Evolutionary conservation across 2,113 vertebrate genomes (phyloP), one percentile per base, ranked within the genome.

Genomic region (Campylomormyrus tamandua): DNA sequence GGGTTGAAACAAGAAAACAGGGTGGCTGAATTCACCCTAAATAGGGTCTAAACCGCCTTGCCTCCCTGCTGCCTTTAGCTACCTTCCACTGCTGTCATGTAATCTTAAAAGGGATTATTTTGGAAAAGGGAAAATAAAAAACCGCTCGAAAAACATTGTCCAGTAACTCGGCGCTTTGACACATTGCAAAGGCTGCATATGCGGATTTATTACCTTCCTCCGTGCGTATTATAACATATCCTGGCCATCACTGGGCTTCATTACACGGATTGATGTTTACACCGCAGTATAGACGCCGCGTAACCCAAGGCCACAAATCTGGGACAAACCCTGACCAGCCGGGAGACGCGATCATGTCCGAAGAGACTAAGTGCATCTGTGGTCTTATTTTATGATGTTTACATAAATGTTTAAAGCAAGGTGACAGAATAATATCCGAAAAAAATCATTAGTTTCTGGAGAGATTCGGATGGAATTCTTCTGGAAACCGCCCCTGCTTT

Each of bases 381-480:
- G 93, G 89, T 80, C 93, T 91, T 92, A 84, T 91, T 91, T 86
- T 66, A 53, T 90, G 88, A 92, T 92, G 92, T 94, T 94, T 94
- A 93, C 91, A 77, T 93, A 92, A 90, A 92, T 91, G 92, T 95
- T 96, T 94, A 93, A 94, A 93, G 92, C 93, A 93, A 95, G 93
- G 94, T 95, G 95, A 95, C 95, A 94, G 92, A 93, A 92, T 90
- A 92, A 91, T 89, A 89, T 66, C n/a, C 89, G 17, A 91, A 94
- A 93, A 94, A 93, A 95, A 94, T 58, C 24, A 8, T 58, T n/a
- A 58, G 93, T 95, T 94, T 94, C 91, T 92, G 90, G 92, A 93
- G 91, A 93, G 91, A 93, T 94, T 93, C 92, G 91, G 94, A 94
- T 95, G 94, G 91, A 95, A 93, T 91, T 90, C 90, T 93, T 91